phyloP scores from a whole-genome alignment of 2,113 vertebrate genomes.

The human region GRCh38 chr3:19345001-19345500 shows the following conservation, averaged over 20 bases:
- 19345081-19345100: neutral
- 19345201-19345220: neutral
- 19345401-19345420: neutral
- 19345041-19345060: neutral
- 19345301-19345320: neutral
- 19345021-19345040: neutral
- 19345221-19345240: neutral
- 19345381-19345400: neutral
- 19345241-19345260: neutral
- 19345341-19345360: neutral
- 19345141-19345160: neutral
- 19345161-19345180: neutral
- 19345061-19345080: neutral
- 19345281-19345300: neutral
- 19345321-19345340: neutral
- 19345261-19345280: fast-evolving
- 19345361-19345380: neutral
- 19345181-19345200: neutral
- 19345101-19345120: neutral
- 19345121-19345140: neutral
- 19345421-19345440: neutral
- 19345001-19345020: neutral
- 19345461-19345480: neutral
- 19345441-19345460: neutral
- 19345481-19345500: neutral